Conservation (phyloP, 1,140 invertebrate genomes). For the Penaeus indicus region DNA sequence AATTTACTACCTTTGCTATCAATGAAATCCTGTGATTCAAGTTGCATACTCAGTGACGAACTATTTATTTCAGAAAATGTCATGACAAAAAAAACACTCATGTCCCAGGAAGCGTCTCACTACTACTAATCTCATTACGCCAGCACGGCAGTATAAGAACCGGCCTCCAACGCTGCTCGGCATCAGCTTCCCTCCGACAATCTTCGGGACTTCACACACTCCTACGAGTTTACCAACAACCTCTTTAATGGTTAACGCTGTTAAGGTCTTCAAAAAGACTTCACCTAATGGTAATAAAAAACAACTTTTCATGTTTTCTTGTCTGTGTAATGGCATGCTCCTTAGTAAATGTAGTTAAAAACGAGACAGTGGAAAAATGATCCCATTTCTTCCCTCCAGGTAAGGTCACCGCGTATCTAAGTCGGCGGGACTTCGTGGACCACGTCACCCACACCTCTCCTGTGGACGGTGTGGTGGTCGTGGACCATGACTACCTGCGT, state of each 20-base stretch:
- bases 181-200: constrained; percentile 43
- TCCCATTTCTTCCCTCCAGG: constrained; percentile 69
- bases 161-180: not conserved
- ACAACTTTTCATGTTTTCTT: too few species aligned
- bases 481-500: constrained; percentile 90
- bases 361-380: too few species aligned
- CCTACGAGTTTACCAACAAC: not conserved
- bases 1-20: too few species aligned
- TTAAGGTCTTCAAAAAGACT: constrained; percentile 60
- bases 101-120: not conserved
- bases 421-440: constrained; percentile 92
- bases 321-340: too few species aligned
- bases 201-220: not conserved
- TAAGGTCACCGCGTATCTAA: constrained; percentile 91
- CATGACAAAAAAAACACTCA: not conserved
- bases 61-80: too few species aligned
- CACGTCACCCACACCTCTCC: constrained; percentile 87
- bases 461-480: constrained; percentile 88
- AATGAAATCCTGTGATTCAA: too few species aligned
- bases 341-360: too few species aligned
- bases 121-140: too few species aligned
- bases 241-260: constrained; percentile 45
- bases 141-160: not conserved
- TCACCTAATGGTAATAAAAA: constrained; percentile 53
- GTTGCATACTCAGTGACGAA: too few species aligned